Percentiles rank a stretch among this genome's conserved stretches.
These are phyloP conservation scores for Periparus ater DNA, from an alignment of 2,797 vertebrate genomes.

Conservation along the genomic window DNA sequence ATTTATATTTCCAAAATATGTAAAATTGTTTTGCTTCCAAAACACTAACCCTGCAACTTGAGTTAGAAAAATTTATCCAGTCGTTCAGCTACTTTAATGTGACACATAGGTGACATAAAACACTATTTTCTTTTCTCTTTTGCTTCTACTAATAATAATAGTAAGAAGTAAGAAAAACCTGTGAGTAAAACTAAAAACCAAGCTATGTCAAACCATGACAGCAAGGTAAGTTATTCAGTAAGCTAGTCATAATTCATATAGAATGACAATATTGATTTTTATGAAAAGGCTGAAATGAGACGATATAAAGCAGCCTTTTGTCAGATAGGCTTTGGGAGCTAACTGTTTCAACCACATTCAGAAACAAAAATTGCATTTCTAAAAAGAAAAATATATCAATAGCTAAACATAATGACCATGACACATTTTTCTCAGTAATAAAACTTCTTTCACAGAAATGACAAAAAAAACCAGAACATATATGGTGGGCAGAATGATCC, in stretches of 20 bases:
- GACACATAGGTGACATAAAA: background rate
- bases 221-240: background rate
- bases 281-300: slow-evolving; percentile 1
- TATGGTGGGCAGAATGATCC: slow-evolving; percentile 10
- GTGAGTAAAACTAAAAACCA: background rate
- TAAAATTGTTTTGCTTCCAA: background rate
- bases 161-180: background rate
- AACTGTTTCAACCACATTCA: slow-evolving; percentile 2
- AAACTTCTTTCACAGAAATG: background rate
- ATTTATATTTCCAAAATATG: background rate
- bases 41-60: background rate
- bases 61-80: background rate
- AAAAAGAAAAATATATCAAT: background rate
- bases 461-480: background rate
- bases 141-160: background rate
- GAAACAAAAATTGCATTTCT: background rate
- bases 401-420: background rate
- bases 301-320: background rate
- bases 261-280: slow-evolving; percentile 10
- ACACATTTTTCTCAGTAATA: slow-evolving; percentile 1
- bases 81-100: background rate
- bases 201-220: background rate
- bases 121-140: background rate
- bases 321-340: slow-evolving; percentile 16
- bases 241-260: background rate